A percentile compares a stretch with the other conserved stretches of the same genome.
These are phyloP conservation scores for Falco punctatus DNA, from an alignment of 2,113 vertebrate genomes.

Conservation along the genomic window DNA sequence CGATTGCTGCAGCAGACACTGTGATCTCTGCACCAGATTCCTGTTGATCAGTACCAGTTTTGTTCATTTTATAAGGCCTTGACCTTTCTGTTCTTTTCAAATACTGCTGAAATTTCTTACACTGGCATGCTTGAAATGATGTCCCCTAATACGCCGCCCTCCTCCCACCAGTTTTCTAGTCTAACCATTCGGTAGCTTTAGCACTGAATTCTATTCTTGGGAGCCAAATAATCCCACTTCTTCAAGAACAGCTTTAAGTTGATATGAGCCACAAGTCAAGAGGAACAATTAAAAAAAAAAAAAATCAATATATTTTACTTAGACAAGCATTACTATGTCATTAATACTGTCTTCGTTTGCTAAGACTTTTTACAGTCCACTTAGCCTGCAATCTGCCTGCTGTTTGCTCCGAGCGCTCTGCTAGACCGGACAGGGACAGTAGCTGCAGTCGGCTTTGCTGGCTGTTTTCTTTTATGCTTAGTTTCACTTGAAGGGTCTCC, in stretches of 20 bases:
- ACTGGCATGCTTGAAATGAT: background rate
- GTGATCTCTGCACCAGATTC: accelerated
- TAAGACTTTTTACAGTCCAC: background rate
- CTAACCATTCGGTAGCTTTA: background rate
- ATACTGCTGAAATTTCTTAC: background rate
- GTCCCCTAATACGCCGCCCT: background rate
- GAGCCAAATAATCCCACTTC: background rate
- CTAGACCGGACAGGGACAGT: background rate
- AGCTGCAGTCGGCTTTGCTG: background rate
- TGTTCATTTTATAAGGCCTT: background rate
- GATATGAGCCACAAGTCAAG: accelerated
- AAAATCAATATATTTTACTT: background rate
- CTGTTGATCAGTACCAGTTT: background rate
- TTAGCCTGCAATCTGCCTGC: background rate
- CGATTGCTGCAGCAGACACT: accelerated
- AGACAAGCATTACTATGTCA: accelerated
- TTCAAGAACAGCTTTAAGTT: background rate
- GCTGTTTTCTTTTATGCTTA: background rate
- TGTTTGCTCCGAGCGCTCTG: background rate
- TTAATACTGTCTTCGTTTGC: background rate
- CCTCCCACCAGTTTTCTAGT: background rate
- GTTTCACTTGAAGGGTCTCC: background rate
- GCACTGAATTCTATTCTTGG: background rate
- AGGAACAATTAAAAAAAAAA: background rate
- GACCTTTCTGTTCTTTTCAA: background rate